A percentile compares a stretch with the other conserved stretches of the same genome.
Conservation (phyloP, 2,113 vertebrate species). For the Oryzias melastigma region DNA sequence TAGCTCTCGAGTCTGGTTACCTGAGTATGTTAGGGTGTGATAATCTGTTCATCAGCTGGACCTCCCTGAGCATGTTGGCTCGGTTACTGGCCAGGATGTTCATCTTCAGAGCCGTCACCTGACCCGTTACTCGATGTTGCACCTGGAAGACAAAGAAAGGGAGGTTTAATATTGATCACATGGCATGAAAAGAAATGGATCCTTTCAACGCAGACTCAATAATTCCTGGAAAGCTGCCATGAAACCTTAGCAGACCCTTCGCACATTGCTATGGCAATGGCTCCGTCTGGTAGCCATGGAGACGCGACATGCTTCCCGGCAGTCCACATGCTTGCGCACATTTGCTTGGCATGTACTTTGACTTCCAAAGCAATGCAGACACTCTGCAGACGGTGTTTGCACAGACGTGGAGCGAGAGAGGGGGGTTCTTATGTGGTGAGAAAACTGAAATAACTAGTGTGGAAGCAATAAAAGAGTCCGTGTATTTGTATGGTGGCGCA, state of each 20-base stretch:
- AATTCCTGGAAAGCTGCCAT: slow-evolving; percentile 16
- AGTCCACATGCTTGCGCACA: slow-evolving; percentile 11
- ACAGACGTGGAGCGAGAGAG: slow-evolving; percentile 1
- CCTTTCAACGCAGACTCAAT: neutral
- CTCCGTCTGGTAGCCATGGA: slow-evolving; percentile 43
- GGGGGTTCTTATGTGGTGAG: neutral
- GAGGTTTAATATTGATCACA: neutral
- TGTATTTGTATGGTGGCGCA: too few species aligned
- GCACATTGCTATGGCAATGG: slow-evolving; percentile 32
- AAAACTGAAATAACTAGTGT: neutral
- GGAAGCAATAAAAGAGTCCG: neutral
- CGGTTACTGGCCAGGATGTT: slow-evolving; percentile 94
- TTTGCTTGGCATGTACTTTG: slow-evolving; percentile 27
- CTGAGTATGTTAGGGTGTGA: slow-evolving; percentile 81
- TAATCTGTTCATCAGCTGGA: slow-evolving; percentile 96
- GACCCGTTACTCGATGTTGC: slow-evolving; percentile 88
- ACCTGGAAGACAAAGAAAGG: slow-evolving; percentile 74
- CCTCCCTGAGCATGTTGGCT: slow-evolving; percentile 94
- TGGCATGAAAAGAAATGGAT: neutral
- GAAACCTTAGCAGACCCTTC: slow-evolving; percentile 12
- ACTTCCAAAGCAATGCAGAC: slow-evolving; percentile 15
- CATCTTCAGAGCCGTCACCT: slow-evolving; percentile 99
- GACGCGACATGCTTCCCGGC: slow-evolving; percentile 7
- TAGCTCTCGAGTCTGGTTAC: slow-evolving; percentile 28
- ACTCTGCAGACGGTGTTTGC: slow-evolving; percentile 2